Conservation (phyloP, 1,140 invertebrate species). For the Macrobrachium nipponense region DNA sequence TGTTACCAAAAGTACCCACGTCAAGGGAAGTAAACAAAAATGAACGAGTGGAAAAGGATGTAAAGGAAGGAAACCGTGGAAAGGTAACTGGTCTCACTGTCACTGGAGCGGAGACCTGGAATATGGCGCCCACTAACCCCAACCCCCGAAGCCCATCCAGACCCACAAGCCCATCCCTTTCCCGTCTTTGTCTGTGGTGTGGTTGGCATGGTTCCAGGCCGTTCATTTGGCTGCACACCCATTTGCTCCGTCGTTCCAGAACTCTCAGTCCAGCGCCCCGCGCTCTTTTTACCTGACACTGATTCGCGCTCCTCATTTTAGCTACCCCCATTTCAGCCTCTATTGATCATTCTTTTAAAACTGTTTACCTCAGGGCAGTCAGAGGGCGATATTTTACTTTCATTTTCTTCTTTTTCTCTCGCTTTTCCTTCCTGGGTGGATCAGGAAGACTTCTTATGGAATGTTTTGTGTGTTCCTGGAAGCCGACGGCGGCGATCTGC, state of each 20-base stretch:
- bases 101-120: not conserved
- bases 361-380: not conserved
- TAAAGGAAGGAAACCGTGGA: too few relatives aligned
- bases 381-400: too few relatives aligned
- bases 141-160: not conserved
- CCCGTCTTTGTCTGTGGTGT: conserved; percentile 14
- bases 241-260: conserved; percentile 3
- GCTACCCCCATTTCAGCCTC: not conserved
- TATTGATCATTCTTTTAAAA: not conserved
- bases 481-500: too few relatives aligned
- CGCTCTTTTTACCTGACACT: conserved; percentile 19
- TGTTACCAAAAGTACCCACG: too few relatives aligned
- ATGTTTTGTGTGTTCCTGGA: too few relatives aligned
- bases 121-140: not conserved
- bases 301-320: not conserved
- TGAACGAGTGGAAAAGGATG: too few relatives aligned
- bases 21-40: too few relatives aligned
- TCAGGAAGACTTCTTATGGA: too few relatives aligned
- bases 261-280: not conserved
- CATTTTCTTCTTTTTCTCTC: too few relatives aligned
- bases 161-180: not conserved
- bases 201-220: conserved; percentile 6
- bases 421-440: too few relatives aligned
- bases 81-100: too few relatives aligned
- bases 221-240: conserved; percentile 10